Evolutionary conservation across 1,140 invertebrate genomes (phyloP).

Genomic region (Drosophila sturtevanti): DNA sequence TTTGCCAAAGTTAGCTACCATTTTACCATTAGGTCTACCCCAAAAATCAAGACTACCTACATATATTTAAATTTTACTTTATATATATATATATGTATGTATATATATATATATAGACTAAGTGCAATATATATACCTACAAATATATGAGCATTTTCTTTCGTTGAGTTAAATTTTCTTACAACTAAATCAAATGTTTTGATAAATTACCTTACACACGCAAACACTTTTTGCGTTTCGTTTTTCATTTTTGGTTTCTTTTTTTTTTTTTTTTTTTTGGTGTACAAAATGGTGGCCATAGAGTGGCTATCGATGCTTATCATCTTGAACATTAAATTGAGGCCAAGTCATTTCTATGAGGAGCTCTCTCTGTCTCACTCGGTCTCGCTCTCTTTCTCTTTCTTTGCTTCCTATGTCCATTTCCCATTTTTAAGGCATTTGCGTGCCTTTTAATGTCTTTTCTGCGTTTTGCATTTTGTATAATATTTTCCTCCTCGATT

Average conservation of each 20-base stretch:
- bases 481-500: not conserved
- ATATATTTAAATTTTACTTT: conserved; percentile 25
- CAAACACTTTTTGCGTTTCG: conserved; percentile 49
- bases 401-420: not conserved
- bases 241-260: no score
- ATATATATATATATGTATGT: not conserved
- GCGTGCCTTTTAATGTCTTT: conserved; percentile 62
- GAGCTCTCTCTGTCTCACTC: not conserved
- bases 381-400: not conserved
- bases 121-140: not conserved
- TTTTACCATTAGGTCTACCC: conserved; percentile 18
- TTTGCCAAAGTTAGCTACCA: conserved; percentile 45
- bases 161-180: conserved; percentile 61
- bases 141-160: not conserved
- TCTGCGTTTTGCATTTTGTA: conserved; percentile 53
- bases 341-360: conserved; percentile 47
- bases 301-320: conserved; percentile 64
- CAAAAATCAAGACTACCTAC: conserved; percentile 15
- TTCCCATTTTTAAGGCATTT: conserved; percentile 35
- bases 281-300: conserved; percentile 65
- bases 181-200: conserved; percentile 79
- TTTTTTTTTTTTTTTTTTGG: not conserved
- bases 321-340: conserved; percentile 56
- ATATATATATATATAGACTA: not conserved
- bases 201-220: conserved; percentile 73